These are phyloP conservation scores for Tadarida brasiliensis DNA, from an alignment of 2,797 vertebrate genomes.

Conservation along the genomic window DNA sequence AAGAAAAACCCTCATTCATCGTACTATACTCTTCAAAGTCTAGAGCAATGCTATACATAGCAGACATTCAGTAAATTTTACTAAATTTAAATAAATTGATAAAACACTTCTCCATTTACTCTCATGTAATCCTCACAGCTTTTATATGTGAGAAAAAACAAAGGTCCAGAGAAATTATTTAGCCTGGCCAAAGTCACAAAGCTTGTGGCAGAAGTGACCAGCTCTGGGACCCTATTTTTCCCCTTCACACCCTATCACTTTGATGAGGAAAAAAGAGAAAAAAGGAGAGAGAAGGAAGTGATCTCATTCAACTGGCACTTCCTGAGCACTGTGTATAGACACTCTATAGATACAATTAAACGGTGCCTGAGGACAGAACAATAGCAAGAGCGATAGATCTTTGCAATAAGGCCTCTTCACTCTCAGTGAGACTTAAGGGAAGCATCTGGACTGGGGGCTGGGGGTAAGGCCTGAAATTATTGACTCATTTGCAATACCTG, in stretches of 20 bases:
- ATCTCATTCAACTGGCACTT: neutral
- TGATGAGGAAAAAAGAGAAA: neutral
- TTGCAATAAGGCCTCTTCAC: neutral
- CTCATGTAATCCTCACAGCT: neutral
- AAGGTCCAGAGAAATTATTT: constrained; percentile 9
- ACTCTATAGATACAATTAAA: neutral
- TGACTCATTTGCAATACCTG: neutral
- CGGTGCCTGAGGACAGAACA: neutral
- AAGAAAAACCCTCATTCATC: neutral
- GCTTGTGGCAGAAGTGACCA: neutral
- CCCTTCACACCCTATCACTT: neutral
- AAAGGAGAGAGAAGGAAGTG: neutral
- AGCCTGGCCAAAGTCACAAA: constrained; percentile 37
- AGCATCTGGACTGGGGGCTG: neutral
- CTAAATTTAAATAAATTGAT: constrained; percentile 22
- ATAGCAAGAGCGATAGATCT: neutral
- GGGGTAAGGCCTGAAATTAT: neutral
- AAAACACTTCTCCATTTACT: neutral
- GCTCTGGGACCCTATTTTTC: neutral
- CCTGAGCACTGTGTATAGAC: neutral
- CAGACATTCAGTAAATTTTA: neutral
- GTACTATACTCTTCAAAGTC: neutral
- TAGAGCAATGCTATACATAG: neutral
- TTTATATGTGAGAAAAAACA: neutral
- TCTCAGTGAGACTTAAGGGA: neutral